Conservation (phyloP, 2,888 invertebrate species). For the Salpingus planirostris region DNA sequence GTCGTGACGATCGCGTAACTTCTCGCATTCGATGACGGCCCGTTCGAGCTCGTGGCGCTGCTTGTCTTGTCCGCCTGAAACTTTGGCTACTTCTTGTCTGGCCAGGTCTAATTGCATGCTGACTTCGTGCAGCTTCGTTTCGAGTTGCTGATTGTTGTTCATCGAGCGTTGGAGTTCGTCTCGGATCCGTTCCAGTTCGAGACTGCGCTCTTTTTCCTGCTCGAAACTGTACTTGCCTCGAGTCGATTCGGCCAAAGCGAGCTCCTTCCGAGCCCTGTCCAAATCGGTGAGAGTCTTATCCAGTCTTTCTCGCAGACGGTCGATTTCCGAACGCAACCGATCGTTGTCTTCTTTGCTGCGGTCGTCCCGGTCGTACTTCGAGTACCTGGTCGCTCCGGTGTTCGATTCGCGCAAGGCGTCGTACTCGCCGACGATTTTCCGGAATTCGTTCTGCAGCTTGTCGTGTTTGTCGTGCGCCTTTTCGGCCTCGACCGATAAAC, state of each 20-base stretch:
- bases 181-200: slow-evolving; percentile 64
- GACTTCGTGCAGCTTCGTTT: slow-evolving; percentile 68
- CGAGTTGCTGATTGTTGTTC: slow-evolving; percentile 58
- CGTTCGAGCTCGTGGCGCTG: slow-evolving; percentile 73
- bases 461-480: slow-evolving; percentile 89
- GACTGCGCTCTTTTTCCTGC: slow-evolving; percentile 53
- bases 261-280: slow-evolving; percentile 66
- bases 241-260: slow-evolving; percentile 66
- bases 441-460: slow-evolving; percentile 69
- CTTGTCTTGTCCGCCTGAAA: slow-evolving; percentile 66
- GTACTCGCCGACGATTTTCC: slow-evolving; percentile 70
- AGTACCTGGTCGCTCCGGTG: slow-evolving; percentile 56
- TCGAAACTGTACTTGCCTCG: slow-evolving; percentile 74
- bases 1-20: slow-evolving; percentile 77
- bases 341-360: slow-evolving; percentile 68
- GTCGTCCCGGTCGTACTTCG: slow-evolving; percentile 65
- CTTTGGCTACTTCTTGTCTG: slow-evolving; percentile 68
- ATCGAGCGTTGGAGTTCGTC: slow-evolving; percentile 62
- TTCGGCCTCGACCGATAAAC: slow-evolving; percentile 79
- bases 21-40: slow-evolving; percentile 81
- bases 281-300: slow-evolving; percentile 75
- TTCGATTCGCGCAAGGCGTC: slow-evolving; percentile 72
- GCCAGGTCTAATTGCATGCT: slow-evolving; percentile 73
- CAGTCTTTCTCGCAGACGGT: slow-evolving; percentile 67
- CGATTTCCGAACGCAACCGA: slow-evolving; percentile 69